phyloP scores from a whole-genome alignment of 2,797 vertebrate species.

The Sebastes itinus region DNA sequence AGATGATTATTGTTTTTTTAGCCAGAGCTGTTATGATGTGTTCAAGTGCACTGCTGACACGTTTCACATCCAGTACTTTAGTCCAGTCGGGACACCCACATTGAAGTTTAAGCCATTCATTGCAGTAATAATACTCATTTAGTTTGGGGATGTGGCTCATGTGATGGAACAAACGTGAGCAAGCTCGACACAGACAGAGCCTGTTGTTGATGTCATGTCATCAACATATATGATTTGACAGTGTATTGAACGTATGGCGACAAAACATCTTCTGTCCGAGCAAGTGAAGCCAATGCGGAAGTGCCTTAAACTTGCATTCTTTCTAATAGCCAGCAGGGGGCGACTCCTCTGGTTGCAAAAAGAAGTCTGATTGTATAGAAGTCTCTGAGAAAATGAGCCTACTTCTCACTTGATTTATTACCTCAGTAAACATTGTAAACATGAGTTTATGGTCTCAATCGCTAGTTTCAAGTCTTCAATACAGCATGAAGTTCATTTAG shows the following conservation, averaged over 20 bases:
- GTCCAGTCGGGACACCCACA: slow-evolving; percentile 34
- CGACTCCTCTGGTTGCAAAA: too few species aligned
- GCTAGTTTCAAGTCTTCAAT: too few species aligned
- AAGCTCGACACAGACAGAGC: neutral
- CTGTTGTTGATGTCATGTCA: neutral
- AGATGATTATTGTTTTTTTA: slow-evolving; percentile 22
- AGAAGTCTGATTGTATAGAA: neutral
- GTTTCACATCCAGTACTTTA: slow-evolving; percentile 27
- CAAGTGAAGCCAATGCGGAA: too few species aligned
- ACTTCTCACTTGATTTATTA: neutral
- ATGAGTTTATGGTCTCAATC: neutral
- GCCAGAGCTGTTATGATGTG: neutral
- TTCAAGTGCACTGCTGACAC: neutral
- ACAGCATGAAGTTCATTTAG: neutral
- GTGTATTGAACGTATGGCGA: neutral
- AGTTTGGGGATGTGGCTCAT: neutral
- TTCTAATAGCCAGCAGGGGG: too few species aligned
- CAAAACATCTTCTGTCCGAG: too few species aligned
- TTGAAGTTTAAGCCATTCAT: slow-evolving; percentile 16
- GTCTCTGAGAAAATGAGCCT: neutral
- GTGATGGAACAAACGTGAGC: neutral
- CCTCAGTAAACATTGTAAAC: neutral
- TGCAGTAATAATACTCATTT: slow-evolving; percentile 16
- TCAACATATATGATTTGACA: neutral
- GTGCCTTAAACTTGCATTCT: too few species aligned